Conservation (phyloP, 2,888 invertebrate genomes). For the Melinaea marsaeus region DNA sequence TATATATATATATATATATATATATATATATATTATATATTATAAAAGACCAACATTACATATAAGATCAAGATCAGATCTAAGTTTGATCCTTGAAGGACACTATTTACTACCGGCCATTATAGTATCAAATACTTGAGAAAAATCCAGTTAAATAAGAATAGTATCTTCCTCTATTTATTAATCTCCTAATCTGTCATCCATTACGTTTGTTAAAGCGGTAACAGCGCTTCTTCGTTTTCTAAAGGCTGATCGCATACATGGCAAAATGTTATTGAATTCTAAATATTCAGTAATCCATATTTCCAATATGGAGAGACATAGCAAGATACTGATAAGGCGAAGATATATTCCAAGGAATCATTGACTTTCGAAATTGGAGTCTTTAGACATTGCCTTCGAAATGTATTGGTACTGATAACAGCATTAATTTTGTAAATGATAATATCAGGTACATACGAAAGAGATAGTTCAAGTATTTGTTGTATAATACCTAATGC, state of each 20-base stretch:
- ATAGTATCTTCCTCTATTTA: not conserved
- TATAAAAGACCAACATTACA: not conserved
- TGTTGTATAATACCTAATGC: too few species aligned
- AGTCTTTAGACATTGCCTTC: too few species aligned
- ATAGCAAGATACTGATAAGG: slow-evolving; percentile 7
- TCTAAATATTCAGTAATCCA: slow-evolving; percentile 15
- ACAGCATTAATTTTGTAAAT: too few species aligned
- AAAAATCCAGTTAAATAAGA: slow-evolving; percentile 1
- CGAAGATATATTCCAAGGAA: slow-evolving; percentile 7
- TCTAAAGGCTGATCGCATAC: slow-evolving; percentile 8
- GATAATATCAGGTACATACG: too few species aligned
- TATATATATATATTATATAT: too few species aligned
- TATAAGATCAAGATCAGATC: not conserved
- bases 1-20: too few species aligned
- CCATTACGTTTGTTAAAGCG: not conserved
- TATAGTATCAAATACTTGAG: not conserved
- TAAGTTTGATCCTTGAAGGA: not conserved
- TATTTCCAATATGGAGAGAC: slow-evolving; percentile 20
- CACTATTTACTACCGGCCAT: not conserved
- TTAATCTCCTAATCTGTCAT: not conserved
- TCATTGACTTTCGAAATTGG: slow-evolving; percentile 17
- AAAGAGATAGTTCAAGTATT: too few species aligned
- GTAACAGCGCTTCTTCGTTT: not conserved
- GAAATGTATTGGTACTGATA: too few species aligned
- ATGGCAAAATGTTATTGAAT: slow-evolving; percentile 12